phyloP scores from a whole-genome alignment of 2,888 invertebrate genomes.

The Ormyrus nitidulus region DNA sequence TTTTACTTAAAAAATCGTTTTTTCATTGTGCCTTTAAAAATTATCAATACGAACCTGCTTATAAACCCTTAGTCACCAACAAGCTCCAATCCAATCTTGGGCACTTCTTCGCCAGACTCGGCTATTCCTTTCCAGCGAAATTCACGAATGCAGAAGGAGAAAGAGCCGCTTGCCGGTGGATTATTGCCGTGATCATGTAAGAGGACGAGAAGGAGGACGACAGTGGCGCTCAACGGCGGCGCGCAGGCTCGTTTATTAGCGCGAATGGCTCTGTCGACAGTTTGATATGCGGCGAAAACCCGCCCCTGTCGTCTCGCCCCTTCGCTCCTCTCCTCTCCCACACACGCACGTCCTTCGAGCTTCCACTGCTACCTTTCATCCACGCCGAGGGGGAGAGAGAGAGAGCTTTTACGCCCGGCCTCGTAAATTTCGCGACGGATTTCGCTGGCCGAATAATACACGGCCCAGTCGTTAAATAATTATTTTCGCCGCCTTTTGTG shows the following conservation, averaged over 20 bases:
- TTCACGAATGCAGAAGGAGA: background rate
- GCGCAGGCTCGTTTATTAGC: slow-evolving; percentile 43
- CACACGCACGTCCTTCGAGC: slow-evolving; percentile 33
- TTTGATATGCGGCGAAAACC: slow-evolving; percentile 44
- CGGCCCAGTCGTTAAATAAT: slow-evolving; percentile 47
- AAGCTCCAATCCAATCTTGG: too few relatives aligned
- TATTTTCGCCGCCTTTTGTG: slow-evolving; percentile 44
- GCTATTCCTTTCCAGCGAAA: background rate
- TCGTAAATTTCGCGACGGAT: slow-evolving; percentile 46
- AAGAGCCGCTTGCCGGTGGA: background rate
- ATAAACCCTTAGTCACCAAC: too few relatives aligned
- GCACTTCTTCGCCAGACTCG: background rate
- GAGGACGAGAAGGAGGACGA: background rate
- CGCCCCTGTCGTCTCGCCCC: slow-evolving; percentile 15
- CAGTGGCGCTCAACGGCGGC: slow-evolving; percentile 1
- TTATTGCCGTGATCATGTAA: slow-evolving; percentile 40
- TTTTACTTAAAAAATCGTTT: too few relatives aligned
- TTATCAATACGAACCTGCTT: too few relatives aligned
- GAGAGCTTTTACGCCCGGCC: slow-evolving; percentile 12
- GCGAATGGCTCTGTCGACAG: slow-evolving; percentile 46
- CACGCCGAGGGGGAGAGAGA: slow-evolving; percentile 14
- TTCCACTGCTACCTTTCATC: slow-evolving; percentile 17
- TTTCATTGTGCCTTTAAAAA: too few relatives aligned
- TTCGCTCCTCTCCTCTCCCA: slow-evolving; percentile 24
- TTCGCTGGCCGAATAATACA: slow-evolving; percentile 37